Percentiles rank a stretch among this genome's conserved stretches.
Evolutionary conservation across 2,113 vertebrate genomes (phyloP).

Genomic region (Notarius lentiginosus): DNA sequence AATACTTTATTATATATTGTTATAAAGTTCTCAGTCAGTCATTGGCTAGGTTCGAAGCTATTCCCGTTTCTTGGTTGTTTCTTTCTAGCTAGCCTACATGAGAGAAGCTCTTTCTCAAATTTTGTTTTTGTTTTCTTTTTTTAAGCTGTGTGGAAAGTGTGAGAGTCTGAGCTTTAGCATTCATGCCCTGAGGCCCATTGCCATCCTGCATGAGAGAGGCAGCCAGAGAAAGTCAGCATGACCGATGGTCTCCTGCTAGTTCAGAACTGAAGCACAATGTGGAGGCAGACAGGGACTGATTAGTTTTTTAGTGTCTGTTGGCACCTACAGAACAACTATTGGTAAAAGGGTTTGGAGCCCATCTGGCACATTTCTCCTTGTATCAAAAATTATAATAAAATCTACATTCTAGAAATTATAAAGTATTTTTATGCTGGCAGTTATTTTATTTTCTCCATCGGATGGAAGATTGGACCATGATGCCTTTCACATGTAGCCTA

Average conservation of each 20-base stretch:
- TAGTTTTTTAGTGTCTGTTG: conserved; percentile 52
- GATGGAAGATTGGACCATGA: background rate
- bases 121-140: background rate
- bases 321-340: conserved; percentile 44
- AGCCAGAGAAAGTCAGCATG: conserved; percentile 47
- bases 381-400: background rate
- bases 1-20: background rate
- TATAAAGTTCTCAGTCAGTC: background rate
- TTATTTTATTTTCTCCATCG: background rate
- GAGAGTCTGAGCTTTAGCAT: conserved; percentile 32
- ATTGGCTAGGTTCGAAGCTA: background rate
- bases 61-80: background rate
- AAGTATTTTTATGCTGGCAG: background rate
- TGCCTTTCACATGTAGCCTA: background rate
- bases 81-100: background rate
- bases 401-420: background rate
- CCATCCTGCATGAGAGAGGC: conserved; percentile 35
- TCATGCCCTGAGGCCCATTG: conserved; percentile 37
- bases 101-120: background rate
- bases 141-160: background rate
- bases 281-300: conserved; percentile 53
- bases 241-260: conserved; percentile 52
- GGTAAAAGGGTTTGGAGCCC: conserved; percentile 33
- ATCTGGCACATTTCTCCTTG: conserved; percentile 35
- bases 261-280: conserved; percentile 49